Conservation (phyloP, 2,888 invertebrate genomes). For the Gortyna flavago region DNA sequence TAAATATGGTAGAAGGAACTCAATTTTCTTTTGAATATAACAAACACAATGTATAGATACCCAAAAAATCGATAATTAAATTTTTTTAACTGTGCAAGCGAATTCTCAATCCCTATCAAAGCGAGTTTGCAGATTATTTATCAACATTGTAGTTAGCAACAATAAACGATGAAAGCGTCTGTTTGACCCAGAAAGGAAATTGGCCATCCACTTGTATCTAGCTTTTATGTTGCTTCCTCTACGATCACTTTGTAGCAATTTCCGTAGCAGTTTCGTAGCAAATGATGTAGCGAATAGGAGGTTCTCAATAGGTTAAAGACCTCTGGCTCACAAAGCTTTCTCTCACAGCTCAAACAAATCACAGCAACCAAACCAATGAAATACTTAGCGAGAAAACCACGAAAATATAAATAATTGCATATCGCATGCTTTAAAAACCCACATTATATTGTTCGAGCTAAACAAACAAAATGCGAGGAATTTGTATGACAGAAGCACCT, state of each 20-base stretch:
- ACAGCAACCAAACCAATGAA: neutral
- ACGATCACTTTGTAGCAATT: slow-evolving; percentile 45
- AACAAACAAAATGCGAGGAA: slow-evolving; percentile 75
- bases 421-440: slow-evolving; percentile 21
- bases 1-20: neutral
- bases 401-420: slow-evolving; percentile 35
- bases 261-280: slow-evolving; percentile 36
- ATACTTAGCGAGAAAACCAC: slow-evolving; percentile 1
- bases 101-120: neutral
- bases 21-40: neutral
- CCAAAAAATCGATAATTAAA: too few relatives aligned
- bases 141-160: slow-evolving; percentile 10
- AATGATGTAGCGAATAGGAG: slow-evolving; percentile 15
- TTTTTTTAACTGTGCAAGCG: too few relatives aligned
- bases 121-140: slow-evolving; percentile 11
- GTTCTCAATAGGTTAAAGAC: slow-evolving; percentile 18
- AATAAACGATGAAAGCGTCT: slow-evolving; percentile 2
- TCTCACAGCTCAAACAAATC: neutral
- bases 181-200: slow-evolving; percentile 39
- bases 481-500: slow-evolving; percentile 77
- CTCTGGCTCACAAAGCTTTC: slow-evolving; percentile 1
- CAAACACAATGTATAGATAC: neutral
- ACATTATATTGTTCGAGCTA: slow-evolving; percentile 58
- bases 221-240: slow-evolving; percentile 34
- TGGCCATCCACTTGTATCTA: slow-evolving; percentile 18